These are phyloP conservation scores for Patiria miniata DNA, from an alignment of 35 echinoderm and acorn worm species.

Conservation along the genomic window DNA sequence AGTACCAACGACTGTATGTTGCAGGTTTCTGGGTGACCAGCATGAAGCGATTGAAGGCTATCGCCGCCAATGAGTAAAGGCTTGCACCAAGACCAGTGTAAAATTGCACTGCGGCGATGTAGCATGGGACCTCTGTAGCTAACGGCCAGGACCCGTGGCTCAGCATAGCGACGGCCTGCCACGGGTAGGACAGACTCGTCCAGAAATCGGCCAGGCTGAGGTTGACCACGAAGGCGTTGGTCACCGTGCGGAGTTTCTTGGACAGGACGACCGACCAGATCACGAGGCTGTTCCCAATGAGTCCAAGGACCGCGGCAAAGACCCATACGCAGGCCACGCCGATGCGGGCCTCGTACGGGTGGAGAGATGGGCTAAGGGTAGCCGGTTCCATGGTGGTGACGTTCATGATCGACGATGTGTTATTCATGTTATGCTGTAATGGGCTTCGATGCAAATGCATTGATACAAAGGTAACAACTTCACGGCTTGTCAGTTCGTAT, in stretches of 20 bases:
- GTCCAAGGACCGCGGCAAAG: slow-evolving; percentile 56
- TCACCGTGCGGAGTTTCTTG: slow-evolving; percentile 68
- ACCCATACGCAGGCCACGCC: not conserved
- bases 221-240: slow-evolving; percentile 94
- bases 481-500: too few relatives aligned
- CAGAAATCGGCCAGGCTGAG: slow-evolving; percentile 80
- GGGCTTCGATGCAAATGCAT: too few relatives aligned
- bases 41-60: slow-evolving; percentile 68
- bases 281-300: slow-evolving; percentile 77
- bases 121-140: slow-evolving; percentile 45
- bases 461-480: too few relatives aligned
- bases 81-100: slow-evolving; percentile 59
- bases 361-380: not conserved
- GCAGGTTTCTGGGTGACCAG: slow-evolving; percentile 37
- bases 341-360: not conserved
- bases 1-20: slow-evolving; percentile 39
- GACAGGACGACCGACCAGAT: slow-evolving; percentile 73
- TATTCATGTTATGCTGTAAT: too few relatives aligned
- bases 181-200: slow-evolving; percentile 60
- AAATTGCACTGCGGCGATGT: slow-evolving; percentile 45
- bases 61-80: slow-evolving; percentile 65
- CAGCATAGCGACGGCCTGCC: slow-evolving; percentile 38
- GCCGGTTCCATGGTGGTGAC: not conserved
- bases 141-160: slow-evolving; percentile 29
- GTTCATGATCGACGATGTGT: not conserved